Percentiles rank a stretch among this genome's conserved stretches.
Evolutionary conservation across 2,888 invertebrate species (phyloP).

Genomic region (Drosophila percnosoma): DNA sequence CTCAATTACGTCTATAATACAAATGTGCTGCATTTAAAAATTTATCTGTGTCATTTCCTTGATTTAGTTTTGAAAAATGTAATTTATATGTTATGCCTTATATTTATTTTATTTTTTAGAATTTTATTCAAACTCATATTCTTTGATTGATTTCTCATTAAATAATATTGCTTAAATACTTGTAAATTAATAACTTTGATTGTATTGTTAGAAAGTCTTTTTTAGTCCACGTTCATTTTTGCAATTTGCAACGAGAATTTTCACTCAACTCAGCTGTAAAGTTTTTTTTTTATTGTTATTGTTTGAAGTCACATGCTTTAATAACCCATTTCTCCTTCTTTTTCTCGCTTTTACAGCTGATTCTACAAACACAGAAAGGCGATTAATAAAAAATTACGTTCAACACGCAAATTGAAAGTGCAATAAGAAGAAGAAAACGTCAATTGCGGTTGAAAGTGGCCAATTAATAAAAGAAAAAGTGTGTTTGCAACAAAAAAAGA

Average conservation of each 20-base stretch:
- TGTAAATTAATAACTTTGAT: slow-evolving; percentile 13
- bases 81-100: neutral
- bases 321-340: slow-evolving; percentile 34
- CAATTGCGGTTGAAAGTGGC: slow-evolving; percentile 30
- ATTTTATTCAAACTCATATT: neutral
- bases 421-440: slow-evolving; percentile 57
- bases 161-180: slow-evolving; percentile 8
- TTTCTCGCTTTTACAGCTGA: slow-evolving; percentile 60
- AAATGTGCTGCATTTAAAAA: neutral
- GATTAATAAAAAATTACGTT: slow-evolving; percentile 35
- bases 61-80: neutral
- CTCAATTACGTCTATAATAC: neutral
- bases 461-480: slow-evolving; percentile 55
- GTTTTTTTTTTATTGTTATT: slow-evolving; percentile 18
- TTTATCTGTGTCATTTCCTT: neutral
- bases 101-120: neutral
- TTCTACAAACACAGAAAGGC: slow-evolving; percentile 53
- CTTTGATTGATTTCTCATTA: neutral
- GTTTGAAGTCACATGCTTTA: slow-evolving; percentile 31
- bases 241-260: slow-evolving; percentile 30
- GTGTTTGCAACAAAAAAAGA: slow-evolving; percentile 25
- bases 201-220: slow-evolving; percentile 41
- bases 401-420: slow-evolving; percentile 64
- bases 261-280: slow-evolving; percentile 17
- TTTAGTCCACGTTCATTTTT: neutral